Percentiles rank a stretch among this genome's conserved stretches.
Conservation (phyloP, 2,797 vertebrate species). For the Brotula barbata region DNA sequence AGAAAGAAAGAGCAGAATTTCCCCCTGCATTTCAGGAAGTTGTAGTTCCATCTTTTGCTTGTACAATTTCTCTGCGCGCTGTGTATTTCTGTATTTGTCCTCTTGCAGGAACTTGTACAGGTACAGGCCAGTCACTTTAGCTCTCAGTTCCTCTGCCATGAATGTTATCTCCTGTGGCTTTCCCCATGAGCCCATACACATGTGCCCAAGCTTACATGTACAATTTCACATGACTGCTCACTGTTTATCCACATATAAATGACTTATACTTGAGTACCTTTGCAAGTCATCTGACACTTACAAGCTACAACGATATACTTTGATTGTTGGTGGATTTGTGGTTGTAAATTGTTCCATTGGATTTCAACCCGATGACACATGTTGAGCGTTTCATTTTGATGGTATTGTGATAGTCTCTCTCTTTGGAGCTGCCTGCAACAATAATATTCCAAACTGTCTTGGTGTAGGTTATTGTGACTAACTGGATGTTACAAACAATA, state of each 20-base stretch:
- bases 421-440: neutral
- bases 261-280: neutral
- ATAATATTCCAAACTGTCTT: slow-evolving; percentile 11
- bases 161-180: slow-evolving; percentile 18
- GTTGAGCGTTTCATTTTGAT: slow-evolving; percentile 10
- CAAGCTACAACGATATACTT: neutral
- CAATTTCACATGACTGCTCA: slow-evolving; percentile 6
- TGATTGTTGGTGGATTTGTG: neutral
- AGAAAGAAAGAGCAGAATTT: slow-evolving; percentile 11
- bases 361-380: neutral
- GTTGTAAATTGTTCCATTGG: neutral
- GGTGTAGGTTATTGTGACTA: neutral
- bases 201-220: slow-evolving; percentile 16
- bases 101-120: slow-evolving; percentile 13
- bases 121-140: slow-evolving; percentile 29
- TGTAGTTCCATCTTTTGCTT: slow-evolving; percentile 59
- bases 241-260: slow-evolving; percentile 2
- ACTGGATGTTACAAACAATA: neutral
- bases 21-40: slow-evolving; percentile 58
- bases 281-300: slow-evolving; percentile 4
- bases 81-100: slow-evolving; percentile 46
- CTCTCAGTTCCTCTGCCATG: slow-evolving; percentile 48
- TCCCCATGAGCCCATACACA: slow-evolving; percentile 18
- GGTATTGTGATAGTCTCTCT: neutral
- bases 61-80: slow-evolving; percentile 55